A percentile compares a stretch with the other conserved stretches of the same genome.
These are phyloP conservation scores for Listrodromus nycthemerus DNA, from an alignment of 2,888 invertebrate genomes.

Conservation along the genomic window DNA sequence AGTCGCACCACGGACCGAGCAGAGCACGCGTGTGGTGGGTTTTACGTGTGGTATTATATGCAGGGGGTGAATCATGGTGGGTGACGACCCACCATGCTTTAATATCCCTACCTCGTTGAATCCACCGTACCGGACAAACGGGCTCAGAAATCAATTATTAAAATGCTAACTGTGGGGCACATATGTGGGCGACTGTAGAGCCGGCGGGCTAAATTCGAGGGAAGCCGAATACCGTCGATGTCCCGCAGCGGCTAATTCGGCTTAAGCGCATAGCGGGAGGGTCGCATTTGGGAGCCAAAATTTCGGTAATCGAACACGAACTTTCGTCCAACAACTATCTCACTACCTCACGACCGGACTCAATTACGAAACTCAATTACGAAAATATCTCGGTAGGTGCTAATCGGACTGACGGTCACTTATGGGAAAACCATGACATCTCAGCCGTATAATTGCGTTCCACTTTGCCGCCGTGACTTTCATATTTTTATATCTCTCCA, in stretches of 20 bases:
- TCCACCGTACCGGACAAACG: neutral
- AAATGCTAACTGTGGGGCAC: slow-evolving; percentile 9
- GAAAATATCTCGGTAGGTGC: neutral
- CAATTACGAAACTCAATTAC: slow-evolving; percentile 12
- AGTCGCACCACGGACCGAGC: slow-evolving; percentile 41
- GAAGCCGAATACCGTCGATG: slow-evolving; percentile 28
- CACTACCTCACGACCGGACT: neutral
- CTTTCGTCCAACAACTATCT: neutral
- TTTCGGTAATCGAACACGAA: neutral
- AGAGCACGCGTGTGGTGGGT: slow-evolving; percentile 43
- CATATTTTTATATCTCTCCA: too few species aligned
- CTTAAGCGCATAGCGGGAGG: neutral
- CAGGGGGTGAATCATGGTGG: slow-evolving; percentile 1
- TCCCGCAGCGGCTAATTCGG: slow-evolving; percentile 3
- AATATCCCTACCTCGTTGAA: neutral
- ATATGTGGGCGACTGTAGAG: neutral
- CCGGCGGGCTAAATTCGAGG: neutral
- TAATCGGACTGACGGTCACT: neutral
- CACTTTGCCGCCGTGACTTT: too few species aligned
- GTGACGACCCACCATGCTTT: slow-evolving; percentile 24
- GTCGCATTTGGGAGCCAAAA: neutral
- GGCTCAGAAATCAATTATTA: slow-evolving; percentile 62
- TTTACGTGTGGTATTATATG: slow-evolving; percentile 41
- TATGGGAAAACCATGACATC: neutral
- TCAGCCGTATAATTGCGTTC: neutral